These are phyloP conservation scores for Amblyjoppa fuscipennis DNA, from an alignment of 2,888 invertebrate genomes.

Conservation along the genomic window DNA sequence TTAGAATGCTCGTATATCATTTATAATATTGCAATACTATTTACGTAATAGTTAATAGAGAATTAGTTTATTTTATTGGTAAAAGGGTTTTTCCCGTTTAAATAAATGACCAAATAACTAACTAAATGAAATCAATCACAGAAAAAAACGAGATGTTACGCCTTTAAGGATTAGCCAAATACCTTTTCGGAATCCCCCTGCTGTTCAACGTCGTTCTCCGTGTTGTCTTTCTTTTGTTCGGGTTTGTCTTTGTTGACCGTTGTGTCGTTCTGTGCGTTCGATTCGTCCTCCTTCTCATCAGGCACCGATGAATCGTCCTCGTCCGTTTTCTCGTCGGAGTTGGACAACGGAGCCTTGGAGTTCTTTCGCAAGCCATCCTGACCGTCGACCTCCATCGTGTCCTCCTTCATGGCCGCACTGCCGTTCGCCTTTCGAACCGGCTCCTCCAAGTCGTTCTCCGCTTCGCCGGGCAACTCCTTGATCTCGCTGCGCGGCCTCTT, in stretches of 20 bases:
- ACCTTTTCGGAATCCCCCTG: slow-evolving; percentile 55
- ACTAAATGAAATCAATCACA: background rate
- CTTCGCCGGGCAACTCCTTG: slow-evolving; percentile 64
- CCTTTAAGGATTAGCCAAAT: background rate
- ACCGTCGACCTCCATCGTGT: slow-evolving; percentile 55
- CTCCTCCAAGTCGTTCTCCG: slow-evolving; percentile 68
- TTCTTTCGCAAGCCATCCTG: slow-evolving; percentile 49
- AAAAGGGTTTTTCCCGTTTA: background rate
- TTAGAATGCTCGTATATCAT: too few species aligned
- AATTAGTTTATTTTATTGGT: background rate
- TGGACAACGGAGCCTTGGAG: slow-evolving; percentile 44
- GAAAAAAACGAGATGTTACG: background rate
- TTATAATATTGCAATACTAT: too few species aligned
- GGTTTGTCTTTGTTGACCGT: slow-evolving; percentile 25
- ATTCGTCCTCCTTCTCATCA: slow-evolving; percentile 59
- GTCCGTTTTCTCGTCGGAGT: slow-evolving; percentile 48
- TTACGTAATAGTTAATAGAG: too few species aligned
- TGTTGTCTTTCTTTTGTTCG: slow-evolving; percentile 42
- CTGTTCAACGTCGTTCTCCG: slow-evolving; percentile 48
- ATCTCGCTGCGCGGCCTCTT: slow-evolving; percentile 67
- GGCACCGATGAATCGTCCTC: slow-evolving; percentile 23
- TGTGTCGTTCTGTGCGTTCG: slow-evolving; percentile 40
- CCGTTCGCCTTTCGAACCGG: slow-evolving; percentile 68
- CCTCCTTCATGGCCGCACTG: slow-evolving; percentile 43
- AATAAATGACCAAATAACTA: too few species aligned